These are phyloP conservation scores for Anabacerthia variegaticeps DNA, from an alignment of 2,797 vertebrate genomes.

Conservation along the genomic window DNA sequence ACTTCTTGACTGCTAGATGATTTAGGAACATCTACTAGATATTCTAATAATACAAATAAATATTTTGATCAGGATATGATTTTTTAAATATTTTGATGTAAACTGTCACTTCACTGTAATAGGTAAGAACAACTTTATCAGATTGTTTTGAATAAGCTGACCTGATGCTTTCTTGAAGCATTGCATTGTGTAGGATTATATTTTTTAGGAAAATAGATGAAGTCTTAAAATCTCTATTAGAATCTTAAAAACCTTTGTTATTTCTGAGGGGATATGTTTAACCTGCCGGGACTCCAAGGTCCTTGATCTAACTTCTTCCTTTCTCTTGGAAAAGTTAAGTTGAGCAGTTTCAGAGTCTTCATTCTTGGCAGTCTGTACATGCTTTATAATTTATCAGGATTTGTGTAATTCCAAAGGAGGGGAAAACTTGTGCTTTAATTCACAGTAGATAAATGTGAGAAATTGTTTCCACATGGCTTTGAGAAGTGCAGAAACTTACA, in stretches of 20 bases:
- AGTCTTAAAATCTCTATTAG: background rate
- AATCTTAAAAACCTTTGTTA: background rate
- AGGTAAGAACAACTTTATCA: background rate
- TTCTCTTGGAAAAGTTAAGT: background rate
- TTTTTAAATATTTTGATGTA: background rate
- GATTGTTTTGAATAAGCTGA: background rate
- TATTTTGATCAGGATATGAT: background rate
- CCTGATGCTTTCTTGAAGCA: background rate
- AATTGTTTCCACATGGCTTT: background rate
- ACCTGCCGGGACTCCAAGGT: background rate
- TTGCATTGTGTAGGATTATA: background rate
- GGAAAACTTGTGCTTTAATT: background rate
- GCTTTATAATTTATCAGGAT: background rate
- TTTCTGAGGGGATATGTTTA: background rate
- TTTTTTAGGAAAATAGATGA: background rate
- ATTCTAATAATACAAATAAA: background rate
- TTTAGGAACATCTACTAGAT: background rate
- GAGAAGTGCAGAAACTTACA: background rate
- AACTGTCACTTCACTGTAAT: background rate
- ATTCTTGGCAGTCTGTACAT: background rate
- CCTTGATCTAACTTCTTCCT: background rate
- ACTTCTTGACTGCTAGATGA: background rate
- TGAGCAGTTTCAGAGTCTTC: background rate
- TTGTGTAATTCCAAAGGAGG: background rate
- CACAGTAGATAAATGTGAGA: background rate